phyloP scores from a whole-genome alignment of 2,888 invertebrate genomes.

The Erebia epiphron region DNA sequence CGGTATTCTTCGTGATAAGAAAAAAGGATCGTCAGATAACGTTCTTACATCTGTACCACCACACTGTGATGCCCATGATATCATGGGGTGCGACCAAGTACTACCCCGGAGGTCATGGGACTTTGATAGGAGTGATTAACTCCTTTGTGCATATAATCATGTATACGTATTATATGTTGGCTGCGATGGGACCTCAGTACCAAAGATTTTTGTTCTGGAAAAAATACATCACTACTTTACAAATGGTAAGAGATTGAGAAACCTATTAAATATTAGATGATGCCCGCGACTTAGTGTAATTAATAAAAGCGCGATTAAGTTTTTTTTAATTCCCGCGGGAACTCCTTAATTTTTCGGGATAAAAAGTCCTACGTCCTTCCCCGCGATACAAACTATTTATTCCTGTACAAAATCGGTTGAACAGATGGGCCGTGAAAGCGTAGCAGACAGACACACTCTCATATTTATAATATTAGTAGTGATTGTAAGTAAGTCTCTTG shows the following conservation, averaged over 20 bases:
- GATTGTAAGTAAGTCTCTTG: too few relatives aligned
- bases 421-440: too few relatives aligned
- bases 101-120: conserved; percentile 94
- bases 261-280: too few relatives aligned
- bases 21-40: conserved; percentile 96
- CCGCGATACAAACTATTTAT: too few relatives aligned
- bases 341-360: too few relatives aligned
- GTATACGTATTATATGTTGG: conserved; percentile 95
- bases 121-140: conserved; percentile 94
- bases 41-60: conserved; percentile 96
- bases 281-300: too few relatives aligned
- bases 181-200: conserved; percentile 93
- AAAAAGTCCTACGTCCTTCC: too few relatives aligned
- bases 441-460: too few relatives aligned
- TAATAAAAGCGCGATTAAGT: too few relatives aligned
- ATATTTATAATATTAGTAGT: too few relatives aligned
- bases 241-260: conserved; percentile 86
- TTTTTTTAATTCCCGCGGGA: too few relatives aligned
- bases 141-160: conserved; percentile 97
- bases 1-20: conserved; percentile 95
- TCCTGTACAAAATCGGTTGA: too few relatives aligned
- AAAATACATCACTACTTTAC: conserved; percentile 93
- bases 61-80: conserved; percentile 96
- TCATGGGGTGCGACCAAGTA: conserved; percentile 97
- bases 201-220: conserved; percentile 97